These are phyloP conservation scores for Agapostemon virescens DNA, from an alignment of 2,888 invertebrate genomes.

Conservation along the genomic window DNA sequence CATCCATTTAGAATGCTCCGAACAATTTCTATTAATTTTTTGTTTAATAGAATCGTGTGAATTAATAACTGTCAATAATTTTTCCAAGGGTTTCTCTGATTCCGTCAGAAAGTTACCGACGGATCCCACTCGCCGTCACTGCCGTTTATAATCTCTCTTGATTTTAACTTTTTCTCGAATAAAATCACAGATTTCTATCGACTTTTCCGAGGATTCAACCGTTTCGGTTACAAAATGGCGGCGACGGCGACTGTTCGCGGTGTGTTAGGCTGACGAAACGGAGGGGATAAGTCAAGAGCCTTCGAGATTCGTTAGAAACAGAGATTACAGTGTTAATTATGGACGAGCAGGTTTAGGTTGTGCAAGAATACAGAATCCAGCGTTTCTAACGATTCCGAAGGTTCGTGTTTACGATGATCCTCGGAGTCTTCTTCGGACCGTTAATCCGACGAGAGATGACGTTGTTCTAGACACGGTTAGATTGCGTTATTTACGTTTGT, in stretches of 20 bases:
- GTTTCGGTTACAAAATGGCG: conserved; percentile 3
- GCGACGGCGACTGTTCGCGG: neutral
- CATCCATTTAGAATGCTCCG: no score
- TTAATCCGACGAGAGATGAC: neutral
- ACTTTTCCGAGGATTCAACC: no score
- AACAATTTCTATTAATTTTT: no score
- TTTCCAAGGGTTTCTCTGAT: neutral
- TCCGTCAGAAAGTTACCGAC: neutral
- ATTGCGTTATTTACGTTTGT: neutral
- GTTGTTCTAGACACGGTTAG: neutral
- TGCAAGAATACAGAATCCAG: neutral
- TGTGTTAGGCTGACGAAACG: neutral
- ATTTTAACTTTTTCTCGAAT: no score
- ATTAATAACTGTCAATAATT: no score
- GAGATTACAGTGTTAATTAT: neutral
- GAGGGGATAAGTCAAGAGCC: neutral
- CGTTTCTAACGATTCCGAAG: neutral
- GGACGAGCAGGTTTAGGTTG: neutral
- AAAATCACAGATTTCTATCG: no score
- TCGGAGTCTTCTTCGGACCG: neutral
- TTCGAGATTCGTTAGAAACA: neutral
- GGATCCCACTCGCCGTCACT: no score
- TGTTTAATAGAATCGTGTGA: no score
- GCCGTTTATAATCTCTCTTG: no score
- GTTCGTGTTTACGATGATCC: neutral